Conservation (phyloP, 2,888 invertebrate genomes). For the Molorchus minor region DNA sequence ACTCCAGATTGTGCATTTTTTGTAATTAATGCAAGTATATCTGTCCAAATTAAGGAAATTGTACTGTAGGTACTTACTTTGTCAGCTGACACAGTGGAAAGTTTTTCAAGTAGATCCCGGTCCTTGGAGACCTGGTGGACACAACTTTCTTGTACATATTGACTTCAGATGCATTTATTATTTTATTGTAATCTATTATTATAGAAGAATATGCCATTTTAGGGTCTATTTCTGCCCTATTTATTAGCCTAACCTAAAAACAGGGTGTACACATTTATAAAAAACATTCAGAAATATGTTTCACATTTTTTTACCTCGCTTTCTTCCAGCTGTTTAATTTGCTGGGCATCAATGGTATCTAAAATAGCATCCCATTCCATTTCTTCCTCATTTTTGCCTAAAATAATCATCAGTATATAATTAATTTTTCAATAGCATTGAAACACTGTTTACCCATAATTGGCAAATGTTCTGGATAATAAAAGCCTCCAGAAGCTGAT, state of each 20-base stretch:
- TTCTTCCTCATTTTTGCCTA: conserved; percentile 58
- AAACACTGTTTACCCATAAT: conserved; percentile 74
- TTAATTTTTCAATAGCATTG: no score
- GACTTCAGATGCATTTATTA: conserved; percentile 77
- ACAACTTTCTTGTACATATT: conserved; percentile 44
- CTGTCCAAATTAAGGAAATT: no score
- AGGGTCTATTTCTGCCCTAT: conserved; percentile 59
- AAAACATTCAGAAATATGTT: background rate
- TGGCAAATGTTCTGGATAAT: conserved; percentile 85
- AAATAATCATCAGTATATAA: conserved; percentile 31
- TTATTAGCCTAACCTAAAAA: background rate
- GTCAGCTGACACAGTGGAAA: conserved; percentile 81
- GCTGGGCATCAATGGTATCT: conserved; percentile 6
- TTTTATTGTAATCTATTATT: conserved; percentile 80
- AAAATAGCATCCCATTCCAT: conserved; percentile 22
- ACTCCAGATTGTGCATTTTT: no score
- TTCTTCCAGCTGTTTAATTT: conserved; percentile 4
- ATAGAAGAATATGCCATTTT: conserved; percentile 83
- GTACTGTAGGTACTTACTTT: no score
- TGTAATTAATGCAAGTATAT: no score
- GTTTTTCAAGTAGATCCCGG: conserved; percentile 76
- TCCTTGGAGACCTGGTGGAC: background rate
- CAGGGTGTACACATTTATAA: background rate
- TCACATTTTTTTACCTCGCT: background rate
- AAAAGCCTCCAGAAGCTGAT: conserved; percentile 75